Conservation (phyloP, 2,797 vertebrate genomes). For the Phylloscopus collybita region DNA sequence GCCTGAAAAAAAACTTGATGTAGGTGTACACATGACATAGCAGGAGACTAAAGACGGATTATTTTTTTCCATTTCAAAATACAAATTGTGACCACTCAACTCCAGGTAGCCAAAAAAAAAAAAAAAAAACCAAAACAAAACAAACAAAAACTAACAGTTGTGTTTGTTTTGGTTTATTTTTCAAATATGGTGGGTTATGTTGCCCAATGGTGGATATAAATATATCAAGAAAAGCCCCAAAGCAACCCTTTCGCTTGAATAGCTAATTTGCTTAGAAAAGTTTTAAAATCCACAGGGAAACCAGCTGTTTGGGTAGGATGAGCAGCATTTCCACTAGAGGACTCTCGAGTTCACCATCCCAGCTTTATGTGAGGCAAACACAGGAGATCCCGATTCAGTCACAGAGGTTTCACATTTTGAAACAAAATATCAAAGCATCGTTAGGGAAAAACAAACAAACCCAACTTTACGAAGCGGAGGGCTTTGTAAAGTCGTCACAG, state of each 20-base stretch:
- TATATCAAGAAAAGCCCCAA: neutral
- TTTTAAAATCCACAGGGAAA: neutral
- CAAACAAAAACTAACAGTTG: neutral
- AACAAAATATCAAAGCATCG: neutral
- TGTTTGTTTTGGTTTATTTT: neutral
- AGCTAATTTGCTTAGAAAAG: neutral
- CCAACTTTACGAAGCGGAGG: neutral
- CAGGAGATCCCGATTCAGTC: neutral
- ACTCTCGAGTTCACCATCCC: neutral
- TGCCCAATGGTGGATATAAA: neutral
- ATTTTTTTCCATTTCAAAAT: neutral
- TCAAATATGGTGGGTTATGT: neutral
- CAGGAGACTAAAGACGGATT: rapidly evolving
- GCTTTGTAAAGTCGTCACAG: neutral
- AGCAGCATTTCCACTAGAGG: neutral
- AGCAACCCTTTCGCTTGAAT: neutral
- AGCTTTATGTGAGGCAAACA: neutral
- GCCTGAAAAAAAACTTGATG: neutral
- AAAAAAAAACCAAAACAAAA: neutral
- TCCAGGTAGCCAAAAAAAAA: neutral
- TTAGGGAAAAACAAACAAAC: neutral
- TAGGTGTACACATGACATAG: neutral
- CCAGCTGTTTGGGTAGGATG: neutral
- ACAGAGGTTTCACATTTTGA: neutral
- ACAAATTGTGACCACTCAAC: neutral